Conservation (phyloP, 2,113 vertebrate species). For the Asarcornis scutulata region DNA sequence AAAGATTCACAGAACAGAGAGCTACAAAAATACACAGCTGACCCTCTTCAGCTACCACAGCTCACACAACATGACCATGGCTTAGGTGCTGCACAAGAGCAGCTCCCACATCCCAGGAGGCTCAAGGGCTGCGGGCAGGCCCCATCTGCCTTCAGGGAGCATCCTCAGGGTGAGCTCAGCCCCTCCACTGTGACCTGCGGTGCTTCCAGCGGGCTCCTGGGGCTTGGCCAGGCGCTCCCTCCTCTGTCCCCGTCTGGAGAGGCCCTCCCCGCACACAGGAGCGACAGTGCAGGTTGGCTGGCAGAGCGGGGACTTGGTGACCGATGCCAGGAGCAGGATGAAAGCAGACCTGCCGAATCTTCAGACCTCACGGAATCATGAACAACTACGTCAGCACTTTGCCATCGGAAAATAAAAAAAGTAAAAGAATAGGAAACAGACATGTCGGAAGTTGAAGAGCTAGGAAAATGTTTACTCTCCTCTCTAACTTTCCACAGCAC, state of each 20-base stretch:
- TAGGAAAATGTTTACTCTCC: neutral
- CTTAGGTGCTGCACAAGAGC: neutral
- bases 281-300: fast-evolving
- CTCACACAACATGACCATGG: neutral
- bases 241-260: neutral
- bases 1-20: neutral
- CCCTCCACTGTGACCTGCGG: neutral
- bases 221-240: neutral
- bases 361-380: neutral
- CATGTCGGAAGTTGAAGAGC: neutral
- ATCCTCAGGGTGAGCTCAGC: neutral
- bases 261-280: neutral
- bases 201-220: neutral
- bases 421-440: neutral
- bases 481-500: neutral
- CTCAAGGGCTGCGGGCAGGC: neutral
- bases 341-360: neutral
- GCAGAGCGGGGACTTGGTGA: neutral
- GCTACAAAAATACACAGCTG: neutral
- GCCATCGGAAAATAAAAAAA: neutral
- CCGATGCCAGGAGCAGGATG: neutral
- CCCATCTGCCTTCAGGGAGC: neutral
- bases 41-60: neutral
- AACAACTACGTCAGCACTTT: neutral
- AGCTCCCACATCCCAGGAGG: neutral